Base-by-base conservation (phyloP, 2,888 invertebrate species). In the Anorthoa munda region DNA sequence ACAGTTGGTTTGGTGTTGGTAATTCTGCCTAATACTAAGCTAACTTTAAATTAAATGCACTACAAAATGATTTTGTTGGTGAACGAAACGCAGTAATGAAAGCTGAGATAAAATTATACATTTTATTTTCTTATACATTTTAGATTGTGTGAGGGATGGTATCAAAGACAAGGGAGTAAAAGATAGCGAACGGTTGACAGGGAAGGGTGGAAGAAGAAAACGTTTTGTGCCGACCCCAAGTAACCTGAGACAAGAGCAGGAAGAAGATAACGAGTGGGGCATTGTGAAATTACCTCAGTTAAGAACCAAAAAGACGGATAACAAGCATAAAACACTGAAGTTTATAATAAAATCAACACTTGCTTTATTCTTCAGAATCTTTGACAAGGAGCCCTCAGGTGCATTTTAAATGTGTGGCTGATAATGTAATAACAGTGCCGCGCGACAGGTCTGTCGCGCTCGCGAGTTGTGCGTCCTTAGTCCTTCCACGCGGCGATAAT, bases 331-430 rank as follows among this genome's bases (percentile, higher is more conserved):
- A 50, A 39, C 15, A 55, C 13, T 46, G 31, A 17, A 11, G 12
- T 21, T 48, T n/a, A 31, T 21, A 67, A n/a, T 64, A 23, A 50
- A 15, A n/a, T 64, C 4, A 51, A 15, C 12, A 31, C 13, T 21
- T 31, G 26, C 17, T 17, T 48, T 53, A 18, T 9, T 31, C 15
- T 46, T 11, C 23, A n/a, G 13, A 23, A 23, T 12, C 23, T 46
- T 68, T 68, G 18, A 56, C 21, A 68, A 48, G 9, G 12, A 50
- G 31, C 39, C 23, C 12, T 69, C 39, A 12, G 12, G 67, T 12
- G 15, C 13, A 66, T 55, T 66, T 46, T 5, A 26, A 66, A 31
- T 15, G 39, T 5, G 18, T 56, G 12, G 21, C 21, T 50, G 2
- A 56, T 50, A 39, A 50, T 39, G 39, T 0, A 55, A 4, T 17